A percentile compares a stretch with the other conserved stretches of the same genome.
phyloP scores from a whole-genome alignment of 2,888 invertebrate genomes.

The Amiota minor region DNA sequence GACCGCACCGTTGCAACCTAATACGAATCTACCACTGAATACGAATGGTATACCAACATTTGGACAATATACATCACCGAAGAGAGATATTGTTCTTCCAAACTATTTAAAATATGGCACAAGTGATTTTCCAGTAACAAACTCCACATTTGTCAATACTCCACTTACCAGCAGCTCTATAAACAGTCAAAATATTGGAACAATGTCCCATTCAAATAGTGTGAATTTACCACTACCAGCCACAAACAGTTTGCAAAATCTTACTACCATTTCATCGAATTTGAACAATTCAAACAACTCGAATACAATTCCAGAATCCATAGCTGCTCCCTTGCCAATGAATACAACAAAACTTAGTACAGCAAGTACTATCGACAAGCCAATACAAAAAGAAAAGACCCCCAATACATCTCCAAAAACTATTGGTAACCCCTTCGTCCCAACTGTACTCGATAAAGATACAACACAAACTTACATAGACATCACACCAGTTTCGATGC shows the following conservation, averaged over 20 bases:
- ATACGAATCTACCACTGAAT: conserved; percentile 36
- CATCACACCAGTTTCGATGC: background rate
- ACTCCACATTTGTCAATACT: conserved; percentile 37
- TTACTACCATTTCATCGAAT: no score
- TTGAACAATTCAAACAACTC: no score
- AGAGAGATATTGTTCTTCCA: conserved; percentile 20
- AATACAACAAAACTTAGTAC: background rate
- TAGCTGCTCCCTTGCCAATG: conserved; percentile 24
- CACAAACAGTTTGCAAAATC: no score
- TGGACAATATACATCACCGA: conserved; percentile 35
- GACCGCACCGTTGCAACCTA: conserved; percentile 37
- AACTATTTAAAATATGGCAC: conserved; percentile 38
- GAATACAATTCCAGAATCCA: no score
- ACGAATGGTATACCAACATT: conserved; percentile 33
- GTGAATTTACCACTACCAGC: no score
- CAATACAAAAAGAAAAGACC: no score
- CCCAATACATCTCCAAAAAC: no score
- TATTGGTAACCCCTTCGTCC: no score
- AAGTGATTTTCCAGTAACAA: conserved; percentile 33
- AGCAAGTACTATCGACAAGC: no score
- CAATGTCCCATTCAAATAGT: conserved; percentile 30
- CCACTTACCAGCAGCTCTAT: background rate
- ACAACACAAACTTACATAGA: background rate
- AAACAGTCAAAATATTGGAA: conserved; percentile 22
- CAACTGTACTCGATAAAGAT: background rate